These are phyloP conservation scores for Smutsia gigantea DNA, from an alignment of 2,797 vertebrate species.

Conservation along the genomic window DNA sequence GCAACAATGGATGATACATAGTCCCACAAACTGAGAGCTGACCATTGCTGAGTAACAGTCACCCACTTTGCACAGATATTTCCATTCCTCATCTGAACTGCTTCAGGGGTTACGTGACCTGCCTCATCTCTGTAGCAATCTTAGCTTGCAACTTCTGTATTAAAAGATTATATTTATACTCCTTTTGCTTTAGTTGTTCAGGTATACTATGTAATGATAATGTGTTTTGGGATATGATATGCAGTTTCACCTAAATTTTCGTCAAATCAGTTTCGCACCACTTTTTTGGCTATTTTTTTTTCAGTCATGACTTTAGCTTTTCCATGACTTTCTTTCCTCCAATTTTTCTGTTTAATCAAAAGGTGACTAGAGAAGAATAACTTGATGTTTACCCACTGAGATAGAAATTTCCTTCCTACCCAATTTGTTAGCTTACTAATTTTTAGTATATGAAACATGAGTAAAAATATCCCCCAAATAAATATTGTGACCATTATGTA, in stretches of 20 bases:
- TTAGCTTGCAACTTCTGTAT: neutral
- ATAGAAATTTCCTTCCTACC: neutral
- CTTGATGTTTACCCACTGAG: neutral
- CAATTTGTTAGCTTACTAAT: neutral
- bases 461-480: slow-evolving; percentile 4
- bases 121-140: neutral
- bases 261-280: neutral
- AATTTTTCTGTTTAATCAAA: neutral
- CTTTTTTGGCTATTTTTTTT: neutral
- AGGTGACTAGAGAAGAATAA: neutral
- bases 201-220: neutral
- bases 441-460: neutral
- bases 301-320: neutral
- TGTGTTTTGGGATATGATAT: neutral
- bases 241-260: neutral
- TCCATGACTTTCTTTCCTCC: neutral
- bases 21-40: neutral
- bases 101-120: neutral
- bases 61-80: neutral
- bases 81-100: neutral
- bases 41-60: neutral
- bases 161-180: neutral
- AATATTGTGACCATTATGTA: slow-evolving; percentile 36
- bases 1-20: neutral
- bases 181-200: neutral